phyloP scores from a whole-genome alignment of 2,113 vertebrate species.

The Sclerurus mexicanus region DNA sequence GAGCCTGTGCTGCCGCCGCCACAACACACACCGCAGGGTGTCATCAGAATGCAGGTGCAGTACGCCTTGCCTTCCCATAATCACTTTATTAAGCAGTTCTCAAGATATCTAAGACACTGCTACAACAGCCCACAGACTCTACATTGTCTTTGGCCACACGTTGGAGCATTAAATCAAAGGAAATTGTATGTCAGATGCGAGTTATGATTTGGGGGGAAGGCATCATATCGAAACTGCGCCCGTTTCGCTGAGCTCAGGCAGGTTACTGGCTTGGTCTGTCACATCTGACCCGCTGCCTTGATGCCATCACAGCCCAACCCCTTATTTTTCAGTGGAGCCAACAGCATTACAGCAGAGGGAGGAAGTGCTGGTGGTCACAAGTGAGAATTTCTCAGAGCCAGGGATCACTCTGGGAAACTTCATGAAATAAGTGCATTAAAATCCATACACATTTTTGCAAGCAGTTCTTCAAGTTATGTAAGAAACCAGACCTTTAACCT shows the following conservation, averaged over 20 bases:
- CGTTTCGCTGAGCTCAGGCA: not conserved
- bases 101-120: not conserved
- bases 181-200: not conserved
- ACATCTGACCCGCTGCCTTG: rapidly evolving
- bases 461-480: rapidly evolving
- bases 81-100: not conserved
- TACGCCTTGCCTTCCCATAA: not conserved
- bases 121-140: not conserved
- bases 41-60: not conserved
- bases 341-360: not conserved
- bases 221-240: not conserved
- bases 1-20: not conserved
- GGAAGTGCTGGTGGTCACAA: not conserved
- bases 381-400: not conserved
- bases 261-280: not conserved
- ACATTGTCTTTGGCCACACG: rapidly evolving
- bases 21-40: constrained; percentile 32
- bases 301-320: not conserved
- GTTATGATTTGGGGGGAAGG: not conserved
- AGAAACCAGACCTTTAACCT: not conserved
- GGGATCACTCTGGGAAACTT: not conserved
- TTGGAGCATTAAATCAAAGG: not conserved
- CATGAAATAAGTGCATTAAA: not conserved
- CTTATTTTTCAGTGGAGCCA: not conserved
- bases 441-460: not conserved